Evolutionary conservation across 2,888 invertebrate species (phyloP).

Genomic region (Agrypnus murinus): DNA sequence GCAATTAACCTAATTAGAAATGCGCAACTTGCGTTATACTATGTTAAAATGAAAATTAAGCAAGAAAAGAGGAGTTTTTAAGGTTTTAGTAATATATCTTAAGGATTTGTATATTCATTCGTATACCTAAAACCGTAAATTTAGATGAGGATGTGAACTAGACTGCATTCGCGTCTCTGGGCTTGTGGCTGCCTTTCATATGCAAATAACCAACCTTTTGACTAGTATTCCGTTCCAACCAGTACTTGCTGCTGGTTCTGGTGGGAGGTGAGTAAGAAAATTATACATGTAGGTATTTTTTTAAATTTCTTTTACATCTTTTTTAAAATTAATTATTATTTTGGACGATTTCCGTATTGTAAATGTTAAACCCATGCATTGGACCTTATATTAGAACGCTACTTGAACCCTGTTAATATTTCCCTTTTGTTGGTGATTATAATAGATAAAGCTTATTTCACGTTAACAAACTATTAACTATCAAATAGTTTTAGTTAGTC

Average conservation of each 20-base stretch:
- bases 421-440: neutral
- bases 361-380: neutral
- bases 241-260: slow-evolving; percentile 30
- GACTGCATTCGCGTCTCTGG: slow-evolving; percentile 46
- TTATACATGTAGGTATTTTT: too few species aligned
- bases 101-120: slow-evolving; percentile 39
- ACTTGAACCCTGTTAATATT: neutral
- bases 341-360: slow-evolving; percentile 5
- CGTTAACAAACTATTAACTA: slow-evolving; percentile 1
- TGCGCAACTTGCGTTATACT: too few species aligned
- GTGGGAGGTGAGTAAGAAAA: too few species aligned
- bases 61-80: neutral
- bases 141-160: slow-evolving; percentile 44
- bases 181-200: slow-evolving; percentile 44
- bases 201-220: slow-evolving; percentile 46
- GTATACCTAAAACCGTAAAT: slow-evolving; percentile 44
- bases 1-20: too few species aligned
- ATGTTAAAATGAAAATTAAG: neutral
- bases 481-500: slow-evolving; percentile 4
- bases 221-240: slow-evolving; percentile 33
- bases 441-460: neutral
- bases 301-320: too few species aligned
- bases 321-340: too few species aligned
- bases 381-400: neutral
- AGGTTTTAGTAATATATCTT: slow-evolving; percentile 30